Conservation (phyloP, 2,113 vertebrate species). For the Amphilophus citrinellus region DNA sequence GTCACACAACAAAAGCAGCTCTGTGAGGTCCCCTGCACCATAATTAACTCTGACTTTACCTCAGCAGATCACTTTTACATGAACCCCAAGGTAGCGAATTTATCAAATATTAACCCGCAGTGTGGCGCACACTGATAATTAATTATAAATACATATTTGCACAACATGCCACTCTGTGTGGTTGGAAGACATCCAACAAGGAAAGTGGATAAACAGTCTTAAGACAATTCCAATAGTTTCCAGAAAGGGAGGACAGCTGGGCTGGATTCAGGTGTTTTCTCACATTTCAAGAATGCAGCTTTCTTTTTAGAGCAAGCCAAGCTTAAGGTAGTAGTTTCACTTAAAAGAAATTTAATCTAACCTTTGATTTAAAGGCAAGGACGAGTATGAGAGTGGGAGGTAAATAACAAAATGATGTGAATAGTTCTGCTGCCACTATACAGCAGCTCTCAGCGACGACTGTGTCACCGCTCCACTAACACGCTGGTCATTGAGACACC, state of each 20-base stretch:
- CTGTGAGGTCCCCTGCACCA: constrained; percentile 53
- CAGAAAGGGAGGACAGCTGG: neutral
- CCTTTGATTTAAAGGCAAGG: constrained; percentile 15
- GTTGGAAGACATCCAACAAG: neutral
- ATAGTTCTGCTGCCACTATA: neutral
- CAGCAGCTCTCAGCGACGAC: neutral
- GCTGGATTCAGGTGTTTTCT: neutral
- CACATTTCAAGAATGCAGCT: neutral
- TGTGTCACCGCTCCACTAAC: neutral
- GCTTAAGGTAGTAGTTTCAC: neutral
- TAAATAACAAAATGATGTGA: neutral
- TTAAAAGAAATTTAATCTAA: constrained; percentile 4
- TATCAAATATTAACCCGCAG: constrained; percentile 44
- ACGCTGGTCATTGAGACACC: constrained; percentile 3
- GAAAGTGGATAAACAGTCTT: constrained; percentile 14
- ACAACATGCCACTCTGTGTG: neutral
- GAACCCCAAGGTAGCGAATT: constrained; percentile 31
- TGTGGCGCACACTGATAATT: constrained; percentile 29
- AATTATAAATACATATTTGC: constrained; percentile 29
- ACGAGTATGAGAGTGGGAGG: constrained; percentile 1
- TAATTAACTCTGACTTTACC: constrained; percentile 61
- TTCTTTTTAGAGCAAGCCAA: neutral
- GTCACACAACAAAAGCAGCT: constrained; percentile 75
- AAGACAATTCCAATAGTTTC: neutral
- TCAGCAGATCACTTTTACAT: constrained; percentile 34